Conservation (phyloP, 2,113 vertebrate species). For the Crotalus helleri region DNA sequence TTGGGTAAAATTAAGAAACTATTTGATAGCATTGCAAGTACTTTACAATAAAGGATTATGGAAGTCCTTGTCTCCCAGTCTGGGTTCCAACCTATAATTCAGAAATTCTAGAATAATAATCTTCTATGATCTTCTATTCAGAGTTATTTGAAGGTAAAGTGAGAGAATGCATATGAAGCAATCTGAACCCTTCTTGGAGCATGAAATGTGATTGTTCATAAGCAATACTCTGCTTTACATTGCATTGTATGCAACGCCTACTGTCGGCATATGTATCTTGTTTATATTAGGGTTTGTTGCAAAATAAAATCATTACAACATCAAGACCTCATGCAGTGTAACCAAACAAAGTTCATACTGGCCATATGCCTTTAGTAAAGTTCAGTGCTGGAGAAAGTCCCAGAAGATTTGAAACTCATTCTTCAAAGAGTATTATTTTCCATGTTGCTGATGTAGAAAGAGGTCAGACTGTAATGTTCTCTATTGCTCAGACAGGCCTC, state of each 20-base stretch:
- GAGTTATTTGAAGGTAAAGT: not conserved
- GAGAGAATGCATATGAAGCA: not conserved
- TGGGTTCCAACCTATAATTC: not conserved
- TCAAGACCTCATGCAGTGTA: constrained; percentile 19
- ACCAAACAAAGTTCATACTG: constrained; percentile 40
- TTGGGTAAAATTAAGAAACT: not conserved
- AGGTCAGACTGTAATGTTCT: constrained; percentile 56
- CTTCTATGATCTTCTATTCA: not conserved
- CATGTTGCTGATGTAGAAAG: constrained; percentile 25
- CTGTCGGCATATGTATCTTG: constrained; percentile 42
- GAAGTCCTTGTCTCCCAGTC: not conserved
- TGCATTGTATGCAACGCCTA: constrained; percentile 28
- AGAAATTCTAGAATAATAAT: not conserved
- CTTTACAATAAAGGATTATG: not conserved
- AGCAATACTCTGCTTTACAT: constrained; percentile 4
- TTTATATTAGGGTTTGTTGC: constrained; percentile 26
- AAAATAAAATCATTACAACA: constrained; percentile 43
- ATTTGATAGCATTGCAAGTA: not conserved
- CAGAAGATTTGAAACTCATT: constrained; percentile 44
- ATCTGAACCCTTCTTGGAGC: not conserved
- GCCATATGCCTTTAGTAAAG: constrained; percentile 42
- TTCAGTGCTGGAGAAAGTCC: constrained; percentile 57
- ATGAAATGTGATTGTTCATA: not conserved
- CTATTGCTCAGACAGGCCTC: constrained; percentile 52
- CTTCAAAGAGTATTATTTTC: constrained; percentile 60